Evolutionary conservation across 2,113 vertebrate genomes (phyloP), one percentile per base, ranked within the genome.

Genomic region (Numida meleagris): DNA sequence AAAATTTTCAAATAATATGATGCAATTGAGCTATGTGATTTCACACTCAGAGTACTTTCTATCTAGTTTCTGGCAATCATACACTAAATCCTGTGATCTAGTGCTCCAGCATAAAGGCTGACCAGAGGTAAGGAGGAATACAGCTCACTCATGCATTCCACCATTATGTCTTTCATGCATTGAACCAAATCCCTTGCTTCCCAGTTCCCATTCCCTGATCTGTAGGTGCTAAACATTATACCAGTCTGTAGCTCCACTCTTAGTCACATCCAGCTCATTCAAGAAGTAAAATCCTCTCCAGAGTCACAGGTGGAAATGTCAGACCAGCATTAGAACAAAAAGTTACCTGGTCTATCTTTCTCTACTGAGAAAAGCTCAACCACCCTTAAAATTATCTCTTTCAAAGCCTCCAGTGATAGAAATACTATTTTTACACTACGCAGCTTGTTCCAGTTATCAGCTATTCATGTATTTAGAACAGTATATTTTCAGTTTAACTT

Each of bases 291-390:
- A 89, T 33, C 23, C 4, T 71, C 51, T 63, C n/a, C 43, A n/a
- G 76, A 88, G n/a, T 42, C 21, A 27, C 62, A 82, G 14, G 4
- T 36, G 14, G 20, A 70, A 74, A 74, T 62, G 21, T 16, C 38
- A 79, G 20, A 72, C 59, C 72, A 25, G 4, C 4, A 1, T 23
- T 61, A 88, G 46, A 82, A n/a, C 33, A 91, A 46, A 80, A 51
- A 34, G 4, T 66, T 66, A 40, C 1, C 0, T 0, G 42, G 16
- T 55, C 40, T 34, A 42, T 8, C 27, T 67, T 50, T 12, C 1
- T 50, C 66, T 79, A 13, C 24, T 19, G 33, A 74, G 40, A 38
- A 25, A 80, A 11, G 7, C 27, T 86, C 74, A 40, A 73, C 36
- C 12, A 29, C 17, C 82, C 31, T 36, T 51, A 65, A 71, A 5